Percentiles rank a stretch among this genome's conserved stretches.
Conservation (phyloP, 2,888 invertebrate species). For the Hyposoter didymator region DNA sequence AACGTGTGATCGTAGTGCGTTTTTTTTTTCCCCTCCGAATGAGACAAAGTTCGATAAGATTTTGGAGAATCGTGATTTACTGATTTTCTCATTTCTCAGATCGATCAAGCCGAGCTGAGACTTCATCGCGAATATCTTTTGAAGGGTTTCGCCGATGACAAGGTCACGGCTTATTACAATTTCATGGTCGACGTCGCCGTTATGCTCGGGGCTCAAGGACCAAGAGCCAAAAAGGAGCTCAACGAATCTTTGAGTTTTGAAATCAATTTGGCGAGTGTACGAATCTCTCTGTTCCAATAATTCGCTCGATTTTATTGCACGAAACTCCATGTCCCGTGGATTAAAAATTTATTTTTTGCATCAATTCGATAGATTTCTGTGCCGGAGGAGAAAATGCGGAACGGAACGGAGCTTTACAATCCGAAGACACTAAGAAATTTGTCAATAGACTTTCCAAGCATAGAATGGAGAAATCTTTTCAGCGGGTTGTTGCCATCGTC, state of each 20-base stretch:
- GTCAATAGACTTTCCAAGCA: not conserved
- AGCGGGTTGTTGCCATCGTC: too few relatives aligned
- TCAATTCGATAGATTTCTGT: too few relatives aligned
- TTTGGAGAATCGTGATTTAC: too few relatives aligned
- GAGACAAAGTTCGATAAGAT: too few relatives aligned
- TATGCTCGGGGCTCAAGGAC: slow-evolving; percentile 92
- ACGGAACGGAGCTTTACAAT: too few relatives aligned
- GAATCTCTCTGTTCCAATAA: slow-evolving; percentile 73
- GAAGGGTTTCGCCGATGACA: slow-evolving; percentile 92
- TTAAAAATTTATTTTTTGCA: too few relatives aligned
- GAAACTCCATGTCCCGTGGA: too few relatives aligned
- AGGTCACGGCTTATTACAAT: slow-evolving; percentile 93
- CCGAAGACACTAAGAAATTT: too few relatives aligned
- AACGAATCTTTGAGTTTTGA: slow-evolving; percentile 94
- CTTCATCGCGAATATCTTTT: slow-evolving; percentile 94
- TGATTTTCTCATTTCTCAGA: slow-evolving; percentile 85
- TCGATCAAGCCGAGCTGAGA: slow-evolving; percentile 95
- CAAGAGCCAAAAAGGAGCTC: slow-evolving; percentile 89
- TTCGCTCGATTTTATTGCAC: too few relatives aligned
- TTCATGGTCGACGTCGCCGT: slow-evolving; percentile 95
- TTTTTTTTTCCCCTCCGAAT: too few relatives aligned
- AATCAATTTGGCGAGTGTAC: slow-evolving; percentile 95
- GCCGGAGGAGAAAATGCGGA: too few relatives aligned
- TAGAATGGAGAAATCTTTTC: not conserved
- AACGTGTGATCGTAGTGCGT: too few relatives aligned